Conservation (phyloP, 2,113 vertebrate genomes). For the Phocoena phocoena region DNA sequence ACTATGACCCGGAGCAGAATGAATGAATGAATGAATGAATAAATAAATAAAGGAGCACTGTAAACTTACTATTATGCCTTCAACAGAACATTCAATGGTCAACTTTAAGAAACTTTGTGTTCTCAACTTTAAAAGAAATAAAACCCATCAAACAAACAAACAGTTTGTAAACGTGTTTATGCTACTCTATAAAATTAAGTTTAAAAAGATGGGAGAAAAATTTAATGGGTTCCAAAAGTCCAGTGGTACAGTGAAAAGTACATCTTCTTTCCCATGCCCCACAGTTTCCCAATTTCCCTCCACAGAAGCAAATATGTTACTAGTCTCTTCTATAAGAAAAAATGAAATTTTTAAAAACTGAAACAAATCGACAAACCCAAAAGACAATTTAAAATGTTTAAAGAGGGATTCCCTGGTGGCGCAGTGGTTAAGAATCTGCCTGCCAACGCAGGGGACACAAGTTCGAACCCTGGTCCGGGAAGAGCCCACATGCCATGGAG, state of each 20-base stretch:
- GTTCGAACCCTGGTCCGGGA: no score
- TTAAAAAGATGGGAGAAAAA: not conserved
- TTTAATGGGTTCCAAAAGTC: not conserved
- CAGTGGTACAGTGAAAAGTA: not conserved
- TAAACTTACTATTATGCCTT: not conserved
- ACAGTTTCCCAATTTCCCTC: not conserved
- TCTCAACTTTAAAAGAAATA: slow-evolving; percentile 17
- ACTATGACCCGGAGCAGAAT: no score
- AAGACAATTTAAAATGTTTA: not conserved
- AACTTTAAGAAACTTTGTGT: slow-evolving; percentile 6
- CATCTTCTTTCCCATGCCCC: not conserved
- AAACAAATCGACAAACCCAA: not conserved
- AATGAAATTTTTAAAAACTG: not conserved
- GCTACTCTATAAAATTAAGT: not conserved
- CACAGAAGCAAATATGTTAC: not conserved
- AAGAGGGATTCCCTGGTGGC: not conserved
- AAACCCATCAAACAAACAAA: not conserved
- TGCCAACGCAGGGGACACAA: no score
- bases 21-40: no score
- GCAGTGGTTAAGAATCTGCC: no score
- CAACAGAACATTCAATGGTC: not conserved
- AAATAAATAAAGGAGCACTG: slow-evolving; percentile 73
- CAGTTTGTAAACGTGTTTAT: not conserved
- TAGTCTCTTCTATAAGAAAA: not conserved
- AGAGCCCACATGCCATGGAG: no score